These are phyloP conservation scores for Crotophaga sulcirostris DNA, from an alignment of 2,113 vertebrate species.

Conservation along the genomic window DNA sequence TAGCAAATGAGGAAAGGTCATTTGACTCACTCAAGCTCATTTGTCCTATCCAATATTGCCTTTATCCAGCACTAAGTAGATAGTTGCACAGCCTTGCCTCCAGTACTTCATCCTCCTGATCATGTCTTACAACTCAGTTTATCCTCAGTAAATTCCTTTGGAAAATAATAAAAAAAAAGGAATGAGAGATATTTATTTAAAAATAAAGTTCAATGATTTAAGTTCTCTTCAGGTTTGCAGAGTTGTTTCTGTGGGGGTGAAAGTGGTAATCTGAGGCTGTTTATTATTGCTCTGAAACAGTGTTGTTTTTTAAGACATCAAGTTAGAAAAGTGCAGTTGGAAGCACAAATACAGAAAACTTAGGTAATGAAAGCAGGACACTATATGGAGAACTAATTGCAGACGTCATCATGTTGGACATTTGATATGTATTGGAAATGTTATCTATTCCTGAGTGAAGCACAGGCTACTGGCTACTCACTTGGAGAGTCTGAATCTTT, in stretches of 20 bases:
- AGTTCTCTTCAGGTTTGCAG: neutral
- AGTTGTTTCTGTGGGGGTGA: neutral
- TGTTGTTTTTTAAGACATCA: neutral
- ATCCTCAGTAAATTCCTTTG: neutral
- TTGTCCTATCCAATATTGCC: neutral
- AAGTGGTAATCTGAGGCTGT: neutral
- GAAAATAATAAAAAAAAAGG: neutral
- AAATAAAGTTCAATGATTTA: neutral
- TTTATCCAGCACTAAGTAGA: neutral
- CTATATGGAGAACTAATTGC: neutral
- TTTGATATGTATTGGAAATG: neutral
- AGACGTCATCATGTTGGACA: neutral
- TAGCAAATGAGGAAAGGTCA: slow-evolving; percentile 34
- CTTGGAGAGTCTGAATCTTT: neutral
- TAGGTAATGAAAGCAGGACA: neutral
- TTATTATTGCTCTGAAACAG: neutral
- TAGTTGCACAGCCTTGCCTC: neutral
- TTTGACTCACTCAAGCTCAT: slow-evolving; percentile 43
- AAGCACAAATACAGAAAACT: neutral
- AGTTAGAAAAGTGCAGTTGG: neutral
- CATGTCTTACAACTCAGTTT: neutral
- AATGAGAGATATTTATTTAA: neutral
- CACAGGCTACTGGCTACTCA: neutral
- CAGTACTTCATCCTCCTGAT: neutral
- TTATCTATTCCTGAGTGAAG: neutral